A percentile compares a stretch with the other conserved stretches of the same genome.
Conservation (phyloP, 1,140 invertebrate genomes). For the Drosophila sturtevanti region DNA sequence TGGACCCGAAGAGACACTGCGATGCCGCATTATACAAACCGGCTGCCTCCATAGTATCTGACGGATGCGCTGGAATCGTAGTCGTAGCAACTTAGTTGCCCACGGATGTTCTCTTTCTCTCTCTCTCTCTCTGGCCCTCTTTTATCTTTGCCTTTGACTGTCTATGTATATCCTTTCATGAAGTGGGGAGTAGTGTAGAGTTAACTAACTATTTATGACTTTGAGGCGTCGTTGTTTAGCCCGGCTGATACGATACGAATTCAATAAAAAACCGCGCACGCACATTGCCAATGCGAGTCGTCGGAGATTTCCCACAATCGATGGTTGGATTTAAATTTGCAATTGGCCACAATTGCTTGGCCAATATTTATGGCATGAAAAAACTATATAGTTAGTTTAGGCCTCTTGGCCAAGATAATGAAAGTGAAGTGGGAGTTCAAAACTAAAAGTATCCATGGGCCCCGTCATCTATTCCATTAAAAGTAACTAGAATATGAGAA, state of each 20-base stretch:
- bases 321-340: conserved; percentile 59
- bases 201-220: conserved; percentile 59
- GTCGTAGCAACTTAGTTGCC: conserved; percentile 59
- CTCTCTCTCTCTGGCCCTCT: background rate
- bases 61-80: conserved; percentile 26
- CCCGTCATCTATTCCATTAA: background rate
- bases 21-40: conserved; percentile 40
- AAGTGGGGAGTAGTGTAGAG: conserved; percentile 13
- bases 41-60: conserved; percentile 46
- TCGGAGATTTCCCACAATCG: conserved; percentile 71
- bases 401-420: conserved; percentile 30
- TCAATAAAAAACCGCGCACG: conserved; percentile 61
- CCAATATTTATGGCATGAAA: conserved; percentile 59
- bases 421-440: conserved; percentile 17
- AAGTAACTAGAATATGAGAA: no score
- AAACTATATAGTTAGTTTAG: conserved; percentile 41
- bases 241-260: conserved; percentile 42
- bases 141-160: background rate
- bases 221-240: conserved; percentile 3
- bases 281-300: conserved; percentile 54
- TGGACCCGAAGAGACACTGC: conserved; percentile 32
- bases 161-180: background rate
- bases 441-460: background rate
- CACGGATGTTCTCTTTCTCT: background rate
- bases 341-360: conserved; percentile 66